Conservation (phyloP, 2,113 vertebrate species). For the Eulemur macaco region DNA sequence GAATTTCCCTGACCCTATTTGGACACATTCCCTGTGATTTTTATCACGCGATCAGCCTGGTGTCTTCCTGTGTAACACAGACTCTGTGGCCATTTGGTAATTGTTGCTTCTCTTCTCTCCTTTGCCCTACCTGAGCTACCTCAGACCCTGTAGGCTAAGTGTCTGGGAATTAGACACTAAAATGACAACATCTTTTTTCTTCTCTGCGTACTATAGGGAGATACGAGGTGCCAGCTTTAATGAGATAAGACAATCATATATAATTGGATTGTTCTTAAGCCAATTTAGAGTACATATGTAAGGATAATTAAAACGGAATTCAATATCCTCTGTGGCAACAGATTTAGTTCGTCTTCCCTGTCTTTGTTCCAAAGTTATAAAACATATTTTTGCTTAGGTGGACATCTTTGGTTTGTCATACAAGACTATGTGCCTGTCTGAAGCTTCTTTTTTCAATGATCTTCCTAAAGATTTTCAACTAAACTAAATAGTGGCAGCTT, state of each 20-base stretch:
- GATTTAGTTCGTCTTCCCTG: conserved; percentile 48
- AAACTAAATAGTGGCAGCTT: background rate
- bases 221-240: conserved; percentile 44
- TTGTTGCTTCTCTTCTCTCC: background rate
- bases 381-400: conserved; percentile 42
- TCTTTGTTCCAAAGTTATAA: conserved; percentile 43
- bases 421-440: background rate
- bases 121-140: background rate
- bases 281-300: conserved; percentile 58
- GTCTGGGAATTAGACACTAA: background rate
- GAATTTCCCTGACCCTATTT: background rate
- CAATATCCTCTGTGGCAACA: conserved; percentile 46
- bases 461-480: background rate
- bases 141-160: background rate
- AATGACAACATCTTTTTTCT: background rate
- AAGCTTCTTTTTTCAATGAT: background rate
- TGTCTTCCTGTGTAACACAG: background rate
- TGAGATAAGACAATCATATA: conserved; percentile 61
- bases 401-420: background rate
- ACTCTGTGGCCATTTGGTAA: background rate
- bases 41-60: background rate
- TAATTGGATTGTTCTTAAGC: conserved; percentile 73
- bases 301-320: conserved; percentile 70
- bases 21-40: background rate
- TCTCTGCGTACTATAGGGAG: conserved; percentile 6